phyloP scores from a whole-genome alignment of 2,797 vertebrate genomes.

The Paramormyrops hopkinsi region DNA sequence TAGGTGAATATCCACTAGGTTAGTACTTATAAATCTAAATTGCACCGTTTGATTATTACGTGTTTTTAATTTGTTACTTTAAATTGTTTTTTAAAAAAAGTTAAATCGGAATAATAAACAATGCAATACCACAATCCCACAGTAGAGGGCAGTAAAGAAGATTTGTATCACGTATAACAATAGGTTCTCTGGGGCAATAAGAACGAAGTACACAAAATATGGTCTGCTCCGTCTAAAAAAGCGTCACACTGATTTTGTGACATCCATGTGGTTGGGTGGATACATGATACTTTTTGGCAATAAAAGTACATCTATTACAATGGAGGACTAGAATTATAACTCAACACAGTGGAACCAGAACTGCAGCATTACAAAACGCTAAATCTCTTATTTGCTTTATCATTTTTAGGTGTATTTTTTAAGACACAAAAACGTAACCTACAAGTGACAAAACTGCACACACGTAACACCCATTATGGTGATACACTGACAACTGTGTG shows the following conservation, averaged over 20 bases:
- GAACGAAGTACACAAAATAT: neutral
- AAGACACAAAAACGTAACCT: conserved; percentile 39
- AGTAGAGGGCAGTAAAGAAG: neutral
- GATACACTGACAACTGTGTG: conserved; percentile 22
- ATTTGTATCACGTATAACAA: neutral
- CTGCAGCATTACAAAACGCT: neutral
- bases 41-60: neutral
- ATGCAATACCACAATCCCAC: neutral
- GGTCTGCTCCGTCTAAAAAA: conserved; percentile 6
- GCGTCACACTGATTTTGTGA: conserved; percentile 27
- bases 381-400: conserved; percentile 8
- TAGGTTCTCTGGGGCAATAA: neutral
- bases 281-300: conserved; percentile 32
- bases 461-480: conserved; percentile 40
- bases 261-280: conserved; percentile 24
- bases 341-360: conserved; percentile 17
- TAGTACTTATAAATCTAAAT: neutral
- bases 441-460: conserved; percentile 38
- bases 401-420: conserved; percentile 18
- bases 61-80: neutral
- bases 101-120: neutral
- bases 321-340: conserved; percentile 11
- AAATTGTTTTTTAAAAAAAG: neutral
- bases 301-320: conserved; percentile 26
- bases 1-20: neutral